A percentile compares a stretch with the other conserved stretches of the same genome.
Conservation (phyloP, 37 sponge, comb jelly and placozoan genomes). For the Chondrilla cf. caribensis region DNA sequence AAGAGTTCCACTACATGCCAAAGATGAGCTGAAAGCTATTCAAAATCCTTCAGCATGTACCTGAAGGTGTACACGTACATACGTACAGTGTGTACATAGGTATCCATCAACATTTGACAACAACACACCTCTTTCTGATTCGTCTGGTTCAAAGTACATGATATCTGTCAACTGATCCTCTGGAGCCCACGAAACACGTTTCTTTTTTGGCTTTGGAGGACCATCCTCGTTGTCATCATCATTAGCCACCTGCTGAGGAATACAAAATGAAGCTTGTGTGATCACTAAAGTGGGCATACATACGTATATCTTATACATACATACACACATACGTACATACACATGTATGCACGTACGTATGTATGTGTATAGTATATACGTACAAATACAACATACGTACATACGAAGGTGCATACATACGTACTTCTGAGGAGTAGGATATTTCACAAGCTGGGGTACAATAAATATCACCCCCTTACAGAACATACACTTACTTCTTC, state of each 20-base stretch:
- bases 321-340: not conserved
- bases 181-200: constrained; percentile 69
- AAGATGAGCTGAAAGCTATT: too few relatives aligned
- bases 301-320: not conserved
- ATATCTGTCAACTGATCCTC: constrained; percentile 37
- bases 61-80: too few relatives aligned
- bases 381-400: too few relatives aligned
- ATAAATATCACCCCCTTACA: too few relatives aligned
- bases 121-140: constrained; percentile 71
- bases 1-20: too few relatives aligned
- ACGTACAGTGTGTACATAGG: too few relatives aligned
- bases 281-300: not conserved
- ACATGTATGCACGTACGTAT: not conserved
- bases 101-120: too few relatives aligned
- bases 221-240: constrained; percentile 12
- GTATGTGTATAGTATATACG: not conserved
- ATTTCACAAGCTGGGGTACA: too few relatives aligned
- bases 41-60: too few relatives aligned
- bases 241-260: not conserved
- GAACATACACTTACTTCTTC: too few relatives aligned
- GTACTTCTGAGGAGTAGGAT: too few relatives aligned
- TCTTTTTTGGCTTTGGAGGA: constrained; percentile 44
- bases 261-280: not conserved
- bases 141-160: constrained; percentile 77
- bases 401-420: too few relatives aligned